These are phyloP conservation scores for Uloborus plumipes DNA, from an alignment of 2,888 invertebrate species.

Conservation along the genomic window DNA sequence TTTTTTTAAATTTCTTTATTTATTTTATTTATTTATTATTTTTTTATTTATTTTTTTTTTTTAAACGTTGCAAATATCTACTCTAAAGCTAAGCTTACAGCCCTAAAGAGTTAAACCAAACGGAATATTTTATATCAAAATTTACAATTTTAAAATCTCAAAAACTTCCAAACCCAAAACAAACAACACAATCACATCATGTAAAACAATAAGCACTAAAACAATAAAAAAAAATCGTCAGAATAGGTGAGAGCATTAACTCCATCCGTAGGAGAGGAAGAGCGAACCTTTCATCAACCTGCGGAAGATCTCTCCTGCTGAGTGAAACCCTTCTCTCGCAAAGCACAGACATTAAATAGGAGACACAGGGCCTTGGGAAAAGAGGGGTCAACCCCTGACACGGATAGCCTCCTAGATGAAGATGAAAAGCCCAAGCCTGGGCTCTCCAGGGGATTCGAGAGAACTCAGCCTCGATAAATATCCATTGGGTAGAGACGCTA, in stretches of 20 bases:
- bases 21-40: too few species aligned
- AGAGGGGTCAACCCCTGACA: conserved; percentile 53
- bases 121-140: too few species aligned
- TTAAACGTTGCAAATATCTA: too few species aligned
- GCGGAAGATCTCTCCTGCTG: conserved; percentile 28
- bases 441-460: conserved; percentile 52
- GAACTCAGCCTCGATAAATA: conserved; percentile 58
- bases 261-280: not conserved
- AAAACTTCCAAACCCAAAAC: too few species aligned
- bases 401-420: conserved; percentile 58
- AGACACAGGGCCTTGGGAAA: conserved; percentile 38
- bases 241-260: not conserved
- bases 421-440: conserved; percentile 52
- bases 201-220: too few species aligned
- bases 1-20: too few species aligned
- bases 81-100: too few species aligned
- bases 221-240: too few species aligned
- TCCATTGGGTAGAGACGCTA: conserved; percentile 60
- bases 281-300: conserved; percentile 29
- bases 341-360: conserved; percentile 52
- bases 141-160: too few species aligned
- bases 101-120: too few species aligned
- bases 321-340: conserved; percentile 37
- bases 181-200: too few species aligned
- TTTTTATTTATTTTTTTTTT: too few species aligned